Evolutionary conservation across 2,888 invertebrate species (phyloP), one percentile per base, ranked within the genome.

Genomic region (Ametastegia equiseti): DNA sequence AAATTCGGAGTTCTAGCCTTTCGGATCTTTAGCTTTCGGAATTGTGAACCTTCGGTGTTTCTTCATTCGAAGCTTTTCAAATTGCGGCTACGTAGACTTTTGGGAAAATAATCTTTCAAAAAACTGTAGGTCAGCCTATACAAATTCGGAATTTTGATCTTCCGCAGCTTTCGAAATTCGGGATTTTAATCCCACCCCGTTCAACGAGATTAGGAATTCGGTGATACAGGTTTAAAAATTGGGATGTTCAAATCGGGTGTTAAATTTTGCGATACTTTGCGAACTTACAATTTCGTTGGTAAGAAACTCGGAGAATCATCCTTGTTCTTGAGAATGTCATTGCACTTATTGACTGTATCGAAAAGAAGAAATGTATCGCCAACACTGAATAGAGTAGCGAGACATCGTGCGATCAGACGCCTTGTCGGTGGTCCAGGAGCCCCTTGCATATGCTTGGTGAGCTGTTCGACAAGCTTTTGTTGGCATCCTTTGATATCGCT

Each of bases 231-330:
- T 7, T 63, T 15, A 63, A 27, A 63, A 11, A n/a, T 36, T 33
- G 30, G n/a, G 33, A 33, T 30, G n/a, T 30, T 27, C 30, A n/a
- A 63, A 63, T 63, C 33, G 15, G 13, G 54, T 54, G 0, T 39
- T 4, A n/a, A 45, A 45, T 71, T n/a, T 30, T 11, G 30, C 30
- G 15, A 3, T 15, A 60, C 11, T 7, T 23, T 30, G 30, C 30
- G 30, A 30, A 54, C 75, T 96, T 93, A 99, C 98, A 99, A 93
- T 93, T 97, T 96, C 2, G 98, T 98, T 9, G 98, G 97, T 85
- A 99, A 93, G 92, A 97, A 98, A 87, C 97, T 98, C 0, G 98
- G 98, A 0, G 99, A 98, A 91, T 99, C 99, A 93, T 99, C 99
- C 91, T 98, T 98, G 87, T 97, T 97, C 92, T 97, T 97, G 81